A percentile compares a stretch with the other conserved stretches of the same genome.
Conservation (phyloP, 2,797 vertebrate species). For the Lates japonicus region DNA sequence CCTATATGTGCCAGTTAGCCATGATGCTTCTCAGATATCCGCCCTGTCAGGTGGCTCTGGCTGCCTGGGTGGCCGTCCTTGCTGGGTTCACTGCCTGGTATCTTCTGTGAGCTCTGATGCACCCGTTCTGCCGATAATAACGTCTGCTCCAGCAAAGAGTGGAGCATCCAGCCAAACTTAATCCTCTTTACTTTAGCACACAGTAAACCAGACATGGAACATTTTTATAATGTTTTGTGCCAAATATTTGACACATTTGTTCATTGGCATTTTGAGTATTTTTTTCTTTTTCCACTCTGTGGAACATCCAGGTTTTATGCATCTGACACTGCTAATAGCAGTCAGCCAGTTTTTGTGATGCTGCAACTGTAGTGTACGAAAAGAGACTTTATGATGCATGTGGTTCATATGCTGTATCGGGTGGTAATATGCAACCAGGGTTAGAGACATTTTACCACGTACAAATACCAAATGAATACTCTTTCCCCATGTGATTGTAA, state of each 20-base stretch:
- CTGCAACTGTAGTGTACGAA: background rate
- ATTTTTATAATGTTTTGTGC: background rate
- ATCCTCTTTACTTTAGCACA: background rate
- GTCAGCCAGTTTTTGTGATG: background rate
- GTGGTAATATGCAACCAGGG: background rate
- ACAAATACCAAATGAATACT: background rate
- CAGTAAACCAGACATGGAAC: background rate
- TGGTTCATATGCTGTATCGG: background rate
- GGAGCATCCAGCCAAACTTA: background rate
- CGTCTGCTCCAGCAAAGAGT: background rate
- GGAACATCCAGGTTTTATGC: background rate
- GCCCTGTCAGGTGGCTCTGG: constrained; percentile 86
- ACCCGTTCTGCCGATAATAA: background rate
- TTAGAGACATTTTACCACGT: background rate
- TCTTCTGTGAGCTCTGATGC: constrained; percentile 83
- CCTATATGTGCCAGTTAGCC: constrained; percentile 77
- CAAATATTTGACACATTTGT: background rate
- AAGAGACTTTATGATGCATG: constrained; percentile 7
- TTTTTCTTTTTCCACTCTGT: background rate
- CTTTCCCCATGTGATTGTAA: background rate
- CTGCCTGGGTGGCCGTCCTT: constrained; percentile 80
- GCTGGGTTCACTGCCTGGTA: constrained; percentile 90
- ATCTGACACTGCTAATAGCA: background rate
- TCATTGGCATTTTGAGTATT: background rate
- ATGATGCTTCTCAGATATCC: constrained; percentile 81